Conservation (phyloP, 2,888 invertebrate genomes). For the Plemyria rubiginata region DNA sequence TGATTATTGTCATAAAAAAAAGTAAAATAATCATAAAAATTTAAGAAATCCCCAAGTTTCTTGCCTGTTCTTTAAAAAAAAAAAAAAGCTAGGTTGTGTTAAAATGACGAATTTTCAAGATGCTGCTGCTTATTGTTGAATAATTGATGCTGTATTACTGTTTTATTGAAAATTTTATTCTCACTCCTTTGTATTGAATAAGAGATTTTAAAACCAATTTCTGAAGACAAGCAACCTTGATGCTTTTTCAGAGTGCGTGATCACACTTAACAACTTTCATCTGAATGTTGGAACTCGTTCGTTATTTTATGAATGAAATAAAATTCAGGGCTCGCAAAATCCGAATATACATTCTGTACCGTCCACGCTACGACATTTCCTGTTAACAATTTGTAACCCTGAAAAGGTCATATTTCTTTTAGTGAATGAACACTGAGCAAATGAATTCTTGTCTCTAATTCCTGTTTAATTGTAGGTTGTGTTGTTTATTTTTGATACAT, state of each 20-base stretch:
- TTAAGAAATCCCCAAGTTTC: too few species aligned
- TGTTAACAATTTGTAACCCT: neutral
- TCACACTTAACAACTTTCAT: slow-evolving; percentile 13
- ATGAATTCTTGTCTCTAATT: too few species aligned
- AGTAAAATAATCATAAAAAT: too few species aligned
- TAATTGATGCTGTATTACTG: too few species aligned
- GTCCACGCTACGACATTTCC: neutral
- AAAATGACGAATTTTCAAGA: too few species aligned
- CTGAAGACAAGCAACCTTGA: neutral
- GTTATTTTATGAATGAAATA: slow-evolving; percentile 30
- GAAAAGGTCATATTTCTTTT: neutral
- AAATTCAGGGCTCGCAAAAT: slow-evolving; percentile 22
- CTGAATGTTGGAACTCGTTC: slow-evolving; percentile 19
- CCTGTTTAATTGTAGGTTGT: too few species aligned
- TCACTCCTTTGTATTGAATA: neutral
- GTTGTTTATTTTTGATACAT: too few species aligned
- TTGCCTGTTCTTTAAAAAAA: too few species aligned
- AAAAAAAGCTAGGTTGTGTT: too few species aligned
- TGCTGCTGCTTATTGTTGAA: too few species aligned
- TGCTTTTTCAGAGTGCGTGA: slow-evolving; percentile 17
- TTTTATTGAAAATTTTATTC: neutral
- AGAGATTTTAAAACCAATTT: neutral
- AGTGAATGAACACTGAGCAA: too few species aligned
- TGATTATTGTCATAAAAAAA: too few species aligned
- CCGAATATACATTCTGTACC: slow-evolving; percentile 18